Base-by-base conservation (phyloP, 2,888 invertebrate genomes). In the Eupithecia tripunctaria region DNA sequence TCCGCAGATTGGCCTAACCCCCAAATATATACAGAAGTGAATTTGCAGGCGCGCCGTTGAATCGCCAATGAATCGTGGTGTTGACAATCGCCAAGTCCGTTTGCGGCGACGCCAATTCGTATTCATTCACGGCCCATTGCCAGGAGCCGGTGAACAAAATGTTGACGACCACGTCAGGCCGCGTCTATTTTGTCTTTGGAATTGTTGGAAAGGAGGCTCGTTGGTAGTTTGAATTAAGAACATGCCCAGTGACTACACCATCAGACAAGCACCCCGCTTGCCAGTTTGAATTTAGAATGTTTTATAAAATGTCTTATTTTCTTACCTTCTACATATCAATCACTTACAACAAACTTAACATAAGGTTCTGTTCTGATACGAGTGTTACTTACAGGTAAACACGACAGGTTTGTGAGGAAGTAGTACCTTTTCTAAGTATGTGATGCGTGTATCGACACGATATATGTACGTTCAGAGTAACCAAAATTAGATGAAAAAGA, bases 81-180 rank as follows among this genome's bases (percentile, higher is more conserved):
- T 88, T 88, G 89, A 90, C 93, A 92, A 91, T 92, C 89, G 88
- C 87, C 89, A 84, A 83, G 86, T 86, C 90, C 91, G 91, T 92
- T 92, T 91, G 91, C 89, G 85, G 86, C 88, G 90, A 87, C 86
- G 89, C 87, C 91, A 91, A 91, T 91, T 89, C 89, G 89, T 90
- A 92, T 92, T 93, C 81, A 81, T 80, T 80, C 81, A 80, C 78
- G 80, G 81, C 68, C 80, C 77, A 80, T 80, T 80, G 80, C 88
- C 84, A 82, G 83, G 60, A 73, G 74, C 75, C 74, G 67, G 67
- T 64, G 88, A 87, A 88, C 86, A 86, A 87, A 78, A 76, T 78
- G 66, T 74, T 47, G 68, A 72, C 67, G 70, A 71, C 32, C 81
- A 79, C 76, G 51, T 68, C 69, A 70, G 69, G 15, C 68, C 74